phyloP scores from a whole-genome alignment of 2,888 invertebrate species.

The Micoletzkya japonica region DNA sequence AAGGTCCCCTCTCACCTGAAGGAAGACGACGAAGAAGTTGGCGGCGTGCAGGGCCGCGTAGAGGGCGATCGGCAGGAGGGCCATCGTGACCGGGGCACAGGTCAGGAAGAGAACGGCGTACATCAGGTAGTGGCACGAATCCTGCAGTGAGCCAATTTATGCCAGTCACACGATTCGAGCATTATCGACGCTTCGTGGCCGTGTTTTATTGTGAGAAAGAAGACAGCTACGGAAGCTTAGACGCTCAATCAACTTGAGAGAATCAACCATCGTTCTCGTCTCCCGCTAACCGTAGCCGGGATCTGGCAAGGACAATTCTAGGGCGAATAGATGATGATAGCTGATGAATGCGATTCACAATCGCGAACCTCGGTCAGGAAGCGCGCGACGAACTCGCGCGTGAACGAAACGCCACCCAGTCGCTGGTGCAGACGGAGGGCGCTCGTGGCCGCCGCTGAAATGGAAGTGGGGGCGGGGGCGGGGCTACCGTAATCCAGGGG shows the following conservation, averaged over 20 bases:
- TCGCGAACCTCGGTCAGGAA: constrained; percentile 75
- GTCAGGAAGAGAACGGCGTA: constrained; percentile 92
- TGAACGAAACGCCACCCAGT: constrained; percentile 76
- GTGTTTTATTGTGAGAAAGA: too few species aligned
- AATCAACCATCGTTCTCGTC: too few species aligned
- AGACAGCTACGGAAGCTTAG: too few species aligned
- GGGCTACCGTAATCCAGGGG: neutral
- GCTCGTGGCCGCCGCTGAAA: constrained; percentile 83
- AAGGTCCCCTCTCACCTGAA: constrained; percentile 7
- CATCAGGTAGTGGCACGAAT: constrained; percentile 91
- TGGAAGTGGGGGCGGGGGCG: too few species aligned
- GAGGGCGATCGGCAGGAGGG: constrained; percentile 84
- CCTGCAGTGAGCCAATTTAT: constrained; percentile 58
- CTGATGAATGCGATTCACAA: too few species aligned
- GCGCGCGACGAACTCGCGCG: constrained; percentile 79
- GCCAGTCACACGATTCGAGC: too few species aligned
- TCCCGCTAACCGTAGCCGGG: too few species aligned
- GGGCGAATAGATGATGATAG: too few species aligned
- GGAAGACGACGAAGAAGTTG: constrained; percentile 78
- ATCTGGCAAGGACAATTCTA: too few species aligned
- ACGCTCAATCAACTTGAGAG: too few species aligned
- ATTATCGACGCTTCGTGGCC: too few species aligned
- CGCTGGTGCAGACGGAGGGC: constrained; percentile 92
- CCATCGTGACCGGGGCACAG: constrained; percentile 84
- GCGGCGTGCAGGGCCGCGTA: constrained; percentile 90